Evolutionary conservation across 2,113 vertebrate species (phyloP).

Genomic region (Planiliza haematocheilus): DNA sequence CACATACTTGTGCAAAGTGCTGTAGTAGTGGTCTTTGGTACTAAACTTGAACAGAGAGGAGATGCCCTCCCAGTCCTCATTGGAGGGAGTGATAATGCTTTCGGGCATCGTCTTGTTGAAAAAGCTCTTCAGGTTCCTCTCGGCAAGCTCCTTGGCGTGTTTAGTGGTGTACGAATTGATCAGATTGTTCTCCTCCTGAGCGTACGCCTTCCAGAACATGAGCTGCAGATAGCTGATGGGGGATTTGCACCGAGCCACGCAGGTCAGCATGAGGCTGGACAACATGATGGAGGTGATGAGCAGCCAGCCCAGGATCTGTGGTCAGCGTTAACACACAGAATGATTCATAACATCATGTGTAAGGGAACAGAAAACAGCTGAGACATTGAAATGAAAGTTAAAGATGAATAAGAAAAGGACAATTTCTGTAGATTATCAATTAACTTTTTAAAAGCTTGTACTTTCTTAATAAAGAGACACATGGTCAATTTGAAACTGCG

Average conservation of each 20-base stretch:
- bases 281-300: slow-evolving; percentile 78
- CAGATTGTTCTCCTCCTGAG: slow-evolving; percentile 73
- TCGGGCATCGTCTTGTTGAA: slow-evolving; percentile 68
- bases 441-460: too few relatives aligned
- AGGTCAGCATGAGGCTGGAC: slow-evolving; percentile 61
- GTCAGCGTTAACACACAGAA: slow-evolving; percentile 1
- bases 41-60: slow-evolving; percentile 77
- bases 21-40: slow-evolving; percentile 73
- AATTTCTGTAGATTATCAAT: too few relatives aligned
- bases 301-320: slow-evolving; percentile 85
- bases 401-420: too few relatives aligned
- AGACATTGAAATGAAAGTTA: neutral
- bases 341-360: neutral
- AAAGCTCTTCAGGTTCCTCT: slow-evolving; percentile 83
- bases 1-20: slow-evolving; percentile 80
- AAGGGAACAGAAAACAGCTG: neutral
- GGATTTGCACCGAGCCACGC: slow-evolving; percentile 74
- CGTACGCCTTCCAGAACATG: slow-evolving; percentile 84
- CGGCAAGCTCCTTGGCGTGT: slow-evolving; percentile 82
- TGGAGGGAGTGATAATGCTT: slow-evolving; percentile 65
- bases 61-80: slow-evolving; percentile 80
- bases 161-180: slow-evolving; percentile 70
- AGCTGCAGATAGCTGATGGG: slow-evolving; percentile 84
- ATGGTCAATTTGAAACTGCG: too few relatives aligned
- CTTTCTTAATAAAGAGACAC: too few relatives aligned